phyloP scores from a whole-genome alignment of 1,140 invertebrate genomes.

The Brachionus asplanchnoidis region DNA sequence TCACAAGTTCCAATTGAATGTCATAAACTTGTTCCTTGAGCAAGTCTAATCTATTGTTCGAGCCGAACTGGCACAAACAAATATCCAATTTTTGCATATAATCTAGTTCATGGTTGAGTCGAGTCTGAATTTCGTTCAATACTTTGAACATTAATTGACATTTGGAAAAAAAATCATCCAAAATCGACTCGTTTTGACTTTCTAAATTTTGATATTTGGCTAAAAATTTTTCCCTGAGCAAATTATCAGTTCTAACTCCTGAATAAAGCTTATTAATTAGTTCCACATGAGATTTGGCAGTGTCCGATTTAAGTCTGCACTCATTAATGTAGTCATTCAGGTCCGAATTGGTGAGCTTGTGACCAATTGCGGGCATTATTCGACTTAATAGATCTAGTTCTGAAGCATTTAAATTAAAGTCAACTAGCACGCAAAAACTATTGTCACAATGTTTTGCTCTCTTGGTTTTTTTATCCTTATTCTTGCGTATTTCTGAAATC shows the following conservation, averaged over 20 bases:
- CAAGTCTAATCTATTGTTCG: background rate
- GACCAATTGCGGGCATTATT: background rate
- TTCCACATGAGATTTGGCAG: background rate
- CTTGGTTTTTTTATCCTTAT: background rate
- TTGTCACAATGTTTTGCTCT: background rate
- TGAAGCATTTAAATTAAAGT: background rate
- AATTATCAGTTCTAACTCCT: background rate
- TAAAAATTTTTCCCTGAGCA: background rate
- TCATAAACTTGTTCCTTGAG: background rate
- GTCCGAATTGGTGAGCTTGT: background rate
- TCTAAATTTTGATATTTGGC: background rate
- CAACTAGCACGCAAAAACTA: background rate
- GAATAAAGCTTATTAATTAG: background rate
- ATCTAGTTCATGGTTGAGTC: background rate
- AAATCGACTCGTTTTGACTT: background rate
- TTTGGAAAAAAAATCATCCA: conserved; percentile 11
- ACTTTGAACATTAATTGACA: background rate
- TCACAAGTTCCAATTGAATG: conserved; percentile 8
- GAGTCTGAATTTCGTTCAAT: background rate
- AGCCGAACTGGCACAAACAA: background rate
- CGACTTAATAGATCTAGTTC: background rate
- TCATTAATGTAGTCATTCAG: background rate
- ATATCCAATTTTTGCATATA: background rate
- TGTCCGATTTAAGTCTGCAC: background rate
- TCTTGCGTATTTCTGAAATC: background rate